Evolutionary conservation across 1,140 invertebrate species (phyloP).

Genomic region (Heliconius hewitsoni): DNA sequence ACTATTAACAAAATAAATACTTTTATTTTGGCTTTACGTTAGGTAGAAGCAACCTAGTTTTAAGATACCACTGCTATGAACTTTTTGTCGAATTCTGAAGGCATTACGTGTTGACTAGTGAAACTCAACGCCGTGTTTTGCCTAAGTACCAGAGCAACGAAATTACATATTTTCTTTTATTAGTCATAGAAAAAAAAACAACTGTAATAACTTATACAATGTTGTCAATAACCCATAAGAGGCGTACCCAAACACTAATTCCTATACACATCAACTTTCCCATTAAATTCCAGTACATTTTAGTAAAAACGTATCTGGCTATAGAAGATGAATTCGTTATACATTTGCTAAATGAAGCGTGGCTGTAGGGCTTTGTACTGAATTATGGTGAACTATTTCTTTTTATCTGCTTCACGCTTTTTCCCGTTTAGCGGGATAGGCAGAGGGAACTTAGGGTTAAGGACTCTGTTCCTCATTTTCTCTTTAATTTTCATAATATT

Average conservation of each 20-base stretch:
- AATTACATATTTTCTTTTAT: neutral
- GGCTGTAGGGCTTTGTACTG: conserved; percentile 22
- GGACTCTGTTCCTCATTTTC: no score
- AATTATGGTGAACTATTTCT: conserved; percentile 8
- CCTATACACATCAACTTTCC: conserved; percentile 44
- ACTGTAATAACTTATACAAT: conserved; percentile 10
- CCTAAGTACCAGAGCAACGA: no score
- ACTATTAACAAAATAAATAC: neutral
- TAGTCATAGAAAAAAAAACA: neutral
- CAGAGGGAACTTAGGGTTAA: no score
- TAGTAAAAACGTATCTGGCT: conserved; percentile 67
- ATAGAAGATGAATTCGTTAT: conserved; percentile 73
- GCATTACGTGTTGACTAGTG: no score
- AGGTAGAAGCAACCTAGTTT: no score
- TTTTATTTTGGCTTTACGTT: neutral
- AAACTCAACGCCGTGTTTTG: no score
- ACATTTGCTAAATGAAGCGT: conserved; percentile 78
- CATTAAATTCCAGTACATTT: conserved; percentile 58
- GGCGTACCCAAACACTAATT: conserved; percentile 45
- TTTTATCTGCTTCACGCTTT: neutral
- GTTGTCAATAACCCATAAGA: conserved; percentile 18
- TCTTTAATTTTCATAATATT: neutral
- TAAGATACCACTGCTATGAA: no score
- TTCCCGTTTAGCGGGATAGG: no score
- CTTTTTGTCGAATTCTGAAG: no score